These are phyloP conservation scores for Brachypalpus laphriformis DNA, from an alignment of 2,888 invertebrate species.

Conservation along the genomic window DNA sequence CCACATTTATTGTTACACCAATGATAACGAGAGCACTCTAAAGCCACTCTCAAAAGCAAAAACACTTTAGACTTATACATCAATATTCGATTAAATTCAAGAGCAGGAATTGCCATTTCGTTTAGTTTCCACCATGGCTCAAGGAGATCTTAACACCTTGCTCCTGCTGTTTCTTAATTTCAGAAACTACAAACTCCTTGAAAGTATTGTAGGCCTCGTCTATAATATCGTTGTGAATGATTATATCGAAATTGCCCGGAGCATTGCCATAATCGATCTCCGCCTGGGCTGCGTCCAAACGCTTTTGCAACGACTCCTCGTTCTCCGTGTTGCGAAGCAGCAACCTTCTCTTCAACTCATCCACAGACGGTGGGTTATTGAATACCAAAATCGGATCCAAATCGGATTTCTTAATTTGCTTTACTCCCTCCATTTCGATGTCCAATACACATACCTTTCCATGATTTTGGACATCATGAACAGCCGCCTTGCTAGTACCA, in stretches of 20 bases:
- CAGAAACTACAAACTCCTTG: conserved; percentile 87
- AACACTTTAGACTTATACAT: conserved; percentile 2
- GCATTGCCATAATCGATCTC: conserved; percentile 93
- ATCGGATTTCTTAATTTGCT: conserved; percentile 91
- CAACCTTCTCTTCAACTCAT: conserved; percentile 89
- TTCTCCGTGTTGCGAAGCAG: conserved; percentile 94
- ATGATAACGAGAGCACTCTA: neutral
- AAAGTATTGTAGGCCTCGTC: conserved; percentile 91
- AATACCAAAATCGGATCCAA: conserved; percentile 94
- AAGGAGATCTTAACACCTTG: conserved; percentile 82
- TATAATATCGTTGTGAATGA: conserved; percentile 92
- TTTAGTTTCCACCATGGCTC: conserved; percentile 5
- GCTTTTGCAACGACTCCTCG: conserved; percentile 90
- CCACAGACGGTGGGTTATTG: conserved; percentile 94
- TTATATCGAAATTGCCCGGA: conserved; percentile 91
- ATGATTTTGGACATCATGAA: conserved; percentile 89
- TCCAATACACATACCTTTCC: conserved; percentile 97
- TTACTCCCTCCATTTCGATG: conserved; percentile 97
- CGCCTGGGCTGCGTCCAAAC: conserved; percentile 89
- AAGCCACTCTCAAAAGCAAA: neutral
- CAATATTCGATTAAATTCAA: conserved; percentile 19
- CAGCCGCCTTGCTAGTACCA: conserved; percentile 96
- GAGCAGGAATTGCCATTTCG: neutral
- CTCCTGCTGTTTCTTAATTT: conserved; percentile 84
- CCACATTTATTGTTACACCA: conserved; percentile 5